phyloP scores from a whole-genome alignment of 1,140 invertebrate species.

The Leucophenga varia region DNA sequence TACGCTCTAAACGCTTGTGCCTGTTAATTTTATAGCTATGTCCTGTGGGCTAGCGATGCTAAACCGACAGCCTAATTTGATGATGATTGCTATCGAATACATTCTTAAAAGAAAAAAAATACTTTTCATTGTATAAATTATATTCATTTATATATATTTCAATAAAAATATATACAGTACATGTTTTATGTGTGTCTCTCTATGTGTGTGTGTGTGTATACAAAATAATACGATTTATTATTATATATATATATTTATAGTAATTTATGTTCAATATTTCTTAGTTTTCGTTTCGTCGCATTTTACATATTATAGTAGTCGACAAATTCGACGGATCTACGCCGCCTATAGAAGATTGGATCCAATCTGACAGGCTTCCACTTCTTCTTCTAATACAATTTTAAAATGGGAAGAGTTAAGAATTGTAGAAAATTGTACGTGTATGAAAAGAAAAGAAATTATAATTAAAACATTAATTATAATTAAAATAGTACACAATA shows the following conservation, averaged over 20 bases:
- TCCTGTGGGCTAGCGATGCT: too few relatives aligned
- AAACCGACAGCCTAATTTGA: too few relatives aligned
- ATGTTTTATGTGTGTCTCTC: too few relatives aligned
- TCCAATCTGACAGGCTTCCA: slow-evolving; percentile 56
- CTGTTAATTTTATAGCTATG: too few relatives aligned
- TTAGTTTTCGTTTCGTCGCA: slow-evolving; percentile 16
- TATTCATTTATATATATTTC: too few relatives aligned
- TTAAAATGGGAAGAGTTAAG: slow-evolving; percentile 31
- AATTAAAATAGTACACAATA: not conserved
- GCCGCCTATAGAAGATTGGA: slow-evolving; percentile 52
- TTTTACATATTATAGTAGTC: slow-evolving; percentile 53
- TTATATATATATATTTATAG: too few relatives aligned
- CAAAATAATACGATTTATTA: slow-evolving; percentile 45
- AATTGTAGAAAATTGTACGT: slow-evolving; percentile 21
- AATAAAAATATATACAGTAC: too few relatives aligned
- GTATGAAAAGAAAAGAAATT: slow-evolving; percentile 39
- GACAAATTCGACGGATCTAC: slow-evolving; percentile 52
- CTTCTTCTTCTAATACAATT: slow-evolving; percentile 52
- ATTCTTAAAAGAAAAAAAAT: too few relatives aligned
- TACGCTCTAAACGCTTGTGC: too few relatives aligned
- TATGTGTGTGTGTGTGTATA: slow-evolving; percentile 35
- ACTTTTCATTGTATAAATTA: too few relatives aligned
- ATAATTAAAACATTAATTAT: slow-evolving; percentile 28
- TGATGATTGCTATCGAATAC: too few relatives aligned
- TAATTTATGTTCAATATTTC: slow-evolving; percentile 8